These are phyloP conservation scores for Cololabis saira DNA, from an alignment of 2,113 vertebrate species.

Conservation along the genomic window DNA sequence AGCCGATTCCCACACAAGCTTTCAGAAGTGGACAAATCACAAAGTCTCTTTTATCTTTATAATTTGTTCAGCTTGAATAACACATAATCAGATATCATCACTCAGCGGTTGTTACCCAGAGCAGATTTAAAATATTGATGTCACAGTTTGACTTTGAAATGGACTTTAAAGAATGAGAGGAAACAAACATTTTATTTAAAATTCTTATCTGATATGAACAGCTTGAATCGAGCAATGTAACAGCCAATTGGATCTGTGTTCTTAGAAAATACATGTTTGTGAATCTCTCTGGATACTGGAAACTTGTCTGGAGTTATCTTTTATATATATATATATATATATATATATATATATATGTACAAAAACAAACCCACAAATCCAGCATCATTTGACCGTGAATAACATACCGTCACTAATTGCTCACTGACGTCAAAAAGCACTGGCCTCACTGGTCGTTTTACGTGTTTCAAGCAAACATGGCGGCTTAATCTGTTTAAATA, in stretches of 20 bases:
- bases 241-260: constrained; percentile 51
- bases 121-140: constrained; percentile 28
- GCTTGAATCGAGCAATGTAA: constrained; percentile 40
- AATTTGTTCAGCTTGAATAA: too few relatives aligned
- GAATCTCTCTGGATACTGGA: constrained; percentile 26
- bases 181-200: constrained; percentile 37
- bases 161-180: constrained; percentile 14
- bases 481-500: constrained; percentile 6
- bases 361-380: constrained; percentile 1
- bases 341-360: background rate
- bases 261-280: constrained; percentile 29
- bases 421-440: background rate
- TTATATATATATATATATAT: too few relatives aligned
- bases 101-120: background rate
- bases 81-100: constrained; percentile 4
- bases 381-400: constrained; percentile 3
- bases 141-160: constrained; percentile 16
- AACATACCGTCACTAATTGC: background rate
- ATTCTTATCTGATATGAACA: constrained; percentile 43
- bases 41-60: too few relatives aligned
- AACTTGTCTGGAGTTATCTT: too few relatives aligned
- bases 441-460: background rate
- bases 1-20: too few relatives aligned
- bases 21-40: too few relatives aligned
- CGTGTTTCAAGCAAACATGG: constrained; percentile 20